A percentile compares a stretch with the other conserved stretches of the same genome.
These are phyloP conservation scores for Xanthia icteritia DNA, from an alignment of 2,888 invertebrate genomes.

Conservation along the genomic window DNA sequence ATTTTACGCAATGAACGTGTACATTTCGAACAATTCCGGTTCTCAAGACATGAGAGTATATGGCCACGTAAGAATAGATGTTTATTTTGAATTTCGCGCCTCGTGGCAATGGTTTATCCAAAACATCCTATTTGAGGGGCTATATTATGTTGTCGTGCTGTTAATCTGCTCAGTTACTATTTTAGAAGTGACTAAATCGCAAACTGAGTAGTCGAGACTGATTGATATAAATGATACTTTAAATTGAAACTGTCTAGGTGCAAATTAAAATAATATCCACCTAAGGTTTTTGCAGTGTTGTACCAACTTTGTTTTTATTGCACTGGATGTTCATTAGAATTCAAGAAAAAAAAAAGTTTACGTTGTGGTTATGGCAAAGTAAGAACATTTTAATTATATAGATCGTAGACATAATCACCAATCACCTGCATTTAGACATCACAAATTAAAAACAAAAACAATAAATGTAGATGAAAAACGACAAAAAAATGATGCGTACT, in stretches of 20 bases:
- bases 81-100: conserved; percentile 76
- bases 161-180: conserved; percentile 53
- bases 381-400: background rate
- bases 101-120: conserved; percentile 74
- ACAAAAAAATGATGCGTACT: conserved; percentile 77
- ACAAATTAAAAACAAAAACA: conserved; percentile 21
- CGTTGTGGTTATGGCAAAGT: background rate
- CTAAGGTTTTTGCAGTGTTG: background rate
- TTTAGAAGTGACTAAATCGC: conserved; percentile 34
- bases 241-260: background rate
- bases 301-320: background rate
- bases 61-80: conserved; percentile 71
- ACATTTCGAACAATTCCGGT: conserved; percentile 49
- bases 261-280: background rate
- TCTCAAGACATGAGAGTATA: conserved; percentile 44
- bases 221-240: conserved; percentile 8
- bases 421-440: conserved; percentile 27
- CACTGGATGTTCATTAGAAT: background rate
- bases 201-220: background rate
- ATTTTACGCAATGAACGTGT: conserved; percentile 53
- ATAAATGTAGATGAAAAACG: conserved; percentile 23
- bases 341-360: background rate
- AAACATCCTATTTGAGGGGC: conserved; percentile 75
- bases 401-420: conserved; percentile 11
- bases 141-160: conserved; percentile 63